A percentile compares a stretch with the other conserved stretches of the same genome.
Evolutionary conservation across 2,113 vertebrate genomes (phyloP).

Genomic region (Chamaetylas fuelleborni): DNA sequence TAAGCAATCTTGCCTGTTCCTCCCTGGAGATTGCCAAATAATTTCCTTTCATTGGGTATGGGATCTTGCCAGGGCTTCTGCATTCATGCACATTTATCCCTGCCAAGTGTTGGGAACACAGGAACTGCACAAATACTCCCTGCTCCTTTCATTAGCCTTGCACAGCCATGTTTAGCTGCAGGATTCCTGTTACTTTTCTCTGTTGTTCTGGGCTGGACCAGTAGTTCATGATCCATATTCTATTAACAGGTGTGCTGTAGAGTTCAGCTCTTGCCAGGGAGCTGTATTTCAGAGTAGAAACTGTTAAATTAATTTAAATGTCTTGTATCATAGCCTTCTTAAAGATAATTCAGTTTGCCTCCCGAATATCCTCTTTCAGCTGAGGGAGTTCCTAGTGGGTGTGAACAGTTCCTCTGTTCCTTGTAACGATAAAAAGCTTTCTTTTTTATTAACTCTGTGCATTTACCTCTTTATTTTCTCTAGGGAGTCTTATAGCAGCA

Average conservation of each 20-base stretch:
- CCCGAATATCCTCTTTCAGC: neutral
- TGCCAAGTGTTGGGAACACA: conserved; percentile 14
- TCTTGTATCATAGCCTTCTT: neutral
- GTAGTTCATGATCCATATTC: neutral
- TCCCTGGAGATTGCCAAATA: conserved; percentile 30
- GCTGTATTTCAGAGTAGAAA: neutral
- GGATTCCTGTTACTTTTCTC: neutral
- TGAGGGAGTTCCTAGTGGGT: neutral
- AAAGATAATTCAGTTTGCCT: neutral
- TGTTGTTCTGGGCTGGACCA: neutral
- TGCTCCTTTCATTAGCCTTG: neutral
- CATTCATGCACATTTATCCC: neutral
- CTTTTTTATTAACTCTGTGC: neutral
- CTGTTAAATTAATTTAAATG: neutral
- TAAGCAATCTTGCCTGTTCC: neutral
- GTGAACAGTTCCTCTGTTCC: neutral
- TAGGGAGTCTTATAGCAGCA: neutral
- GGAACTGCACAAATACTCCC: neutral
- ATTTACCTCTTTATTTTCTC: neutral
- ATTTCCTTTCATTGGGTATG: conserved; percentile 18
- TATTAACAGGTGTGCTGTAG: neutral
- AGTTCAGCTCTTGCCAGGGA: neutral
- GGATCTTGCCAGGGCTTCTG: conserved; percentile 27
- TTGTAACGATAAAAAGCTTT: neutral
- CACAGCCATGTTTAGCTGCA: neutral